phyloP scores from a whole-genome alignment of 37 sponge, comb jelly and placozoan genomes.

The Ephydatia muelleri region DNA sequence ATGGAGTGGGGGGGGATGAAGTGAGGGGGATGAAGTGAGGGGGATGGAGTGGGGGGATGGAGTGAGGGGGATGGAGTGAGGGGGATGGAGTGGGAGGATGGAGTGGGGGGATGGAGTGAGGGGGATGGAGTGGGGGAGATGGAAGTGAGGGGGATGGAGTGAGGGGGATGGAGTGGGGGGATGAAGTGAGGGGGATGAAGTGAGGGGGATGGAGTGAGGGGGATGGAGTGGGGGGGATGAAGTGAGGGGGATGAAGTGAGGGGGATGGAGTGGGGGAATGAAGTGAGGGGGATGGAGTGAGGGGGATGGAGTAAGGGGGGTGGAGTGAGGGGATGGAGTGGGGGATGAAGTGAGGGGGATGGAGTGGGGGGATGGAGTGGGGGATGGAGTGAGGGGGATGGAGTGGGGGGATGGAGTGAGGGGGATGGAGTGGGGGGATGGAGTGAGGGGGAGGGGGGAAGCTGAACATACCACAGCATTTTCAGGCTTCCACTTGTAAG shows the following conservation, averaged over 20 bases:
- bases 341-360: too few relatives aligned
- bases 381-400: not conserved
- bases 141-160: too few relatives aligned
- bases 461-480: slow-evolving; percentile 15
- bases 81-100: not conserved
- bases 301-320: not conserved
- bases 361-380: not conserved
- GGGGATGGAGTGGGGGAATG: not conserved
- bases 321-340: not conserved
- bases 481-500: slow-evolving; percentile 63
- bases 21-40: not conserved
- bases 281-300: too few relatives aligned
- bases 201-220: too few relatives aligned
- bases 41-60: too few relatives aligned
- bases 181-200: not conserved
- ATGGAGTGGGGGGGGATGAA: not conserved
- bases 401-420: not conserved
- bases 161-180: too few relatives aligned
- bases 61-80: too few relatives aligned
- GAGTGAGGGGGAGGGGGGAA: not conserved
- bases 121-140: too few relatives aligned
- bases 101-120: not conserved
- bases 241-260: not conserved
- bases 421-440: not conserved
- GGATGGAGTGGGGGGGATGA: not conserved